Conservation (phyloP, 2,888 invertebrate genomes). For the Schrankia costaestrigalis region DNA sequence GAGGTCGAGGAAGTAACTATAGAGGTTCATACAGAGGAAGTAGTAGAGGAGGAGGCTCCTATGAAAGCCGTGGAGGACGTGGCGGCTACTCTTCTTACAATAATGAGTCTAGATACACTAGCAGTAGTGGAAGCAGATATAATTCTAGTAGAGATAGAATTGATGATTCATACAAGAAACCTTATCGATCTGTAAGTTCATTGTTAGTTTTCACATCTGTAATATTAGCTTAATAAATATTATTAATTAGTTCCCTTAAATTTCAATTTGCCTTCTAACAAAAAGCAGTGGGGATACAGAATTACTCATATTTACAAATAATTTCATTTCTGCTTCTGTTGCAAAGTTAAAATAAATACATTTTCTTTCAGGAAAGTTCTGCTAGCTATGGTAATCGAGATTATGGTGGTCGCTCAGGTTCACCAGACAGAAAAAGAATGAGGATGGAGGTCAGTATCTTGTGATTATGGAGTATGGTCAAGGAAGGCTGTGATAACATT, state of each 20-base stretch:
- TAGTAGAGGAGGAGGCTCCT: constrained; percentile 61
- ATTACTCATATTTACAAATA: not conserved
- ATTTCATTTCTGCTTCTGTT: not conserved
- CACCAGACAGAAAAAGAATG: constrained; percentile 83
- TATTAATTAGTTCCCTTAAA: not conserved
- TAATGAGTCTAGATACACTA: constrained; percentile 66
- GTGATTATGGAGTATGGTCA: constrained; percentile 10
- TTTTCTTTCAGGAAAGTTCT: constrained; percentile 60
- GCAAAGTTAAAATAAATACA: not conserved
- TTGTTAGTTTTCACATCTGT: not conserved
- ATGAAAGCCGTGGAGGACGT: constrained; percentile 65
- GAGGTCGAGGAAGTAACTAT: constrained; percentile 56
- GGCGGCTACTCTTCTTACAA: constrained; percentile 66
- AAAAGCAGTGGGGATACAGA: not conserved
- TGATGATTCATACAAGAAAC: constrained; percentile 72
- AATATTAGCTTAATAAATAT: not conserved
- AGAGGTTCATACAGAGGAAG: constrained; percentile 67
- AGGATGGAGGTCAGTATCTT: constrained; percentile 80
- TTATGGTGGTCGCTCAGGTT: constrained; percentile 78
- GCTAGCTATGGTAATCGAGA: constrained; percentile 77
- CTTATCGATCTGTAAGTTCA: constrained; percentile 69
- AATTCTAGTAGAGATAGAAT: constrained; percentile 61
- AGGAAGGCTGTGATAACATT: constrained; percentile 10
- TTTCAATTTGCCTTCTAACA: not conserved
- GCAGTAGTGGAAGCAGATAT: constrained; percentile 60